A percentile compares a stretch with the other conserved stretches of the same genome.
phyloP scores from a whole-genome alignment of 1,140 invertebrate genomes.

The Drosophila subobscura region DNA sequence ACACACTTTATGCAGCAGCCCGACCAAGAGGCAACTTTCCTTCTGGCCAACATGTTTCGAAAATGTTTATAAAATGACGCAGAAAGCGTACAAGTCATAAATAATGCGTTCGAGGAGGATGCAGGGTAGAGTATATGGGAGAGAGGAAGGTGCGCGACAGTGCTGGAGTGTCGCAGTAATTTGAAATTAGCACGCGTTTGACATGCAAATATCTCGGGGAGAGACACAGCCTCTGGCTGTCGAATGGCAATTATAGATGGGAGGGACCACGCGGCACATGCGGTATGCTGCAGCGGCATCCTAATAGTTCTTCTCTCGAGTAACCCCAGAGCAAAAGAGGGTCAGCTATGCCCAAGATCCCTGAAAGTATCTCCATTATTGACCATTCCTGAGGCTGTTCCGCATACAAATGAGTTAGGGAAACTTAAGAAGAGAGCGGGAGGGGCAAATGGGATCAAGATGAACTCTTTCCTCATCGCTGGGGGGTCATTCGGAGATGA shows the following conservation, averaged over 20 bases:
- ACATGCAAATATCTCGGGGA: conserved; percentile 70
- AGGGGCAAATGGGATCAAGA: conserved; percentile 9
- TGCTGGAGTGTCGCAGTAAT: conserved; percentile 70
- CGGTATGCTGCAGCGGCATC: conserved; percentile 10
- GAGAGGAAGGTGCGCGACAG: not conserved
- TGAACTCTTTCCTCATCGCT: conserved; percentile 7
- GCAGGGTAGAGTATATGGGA: not conserved
- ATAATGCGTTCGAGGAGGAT: conserved; percentile 63
- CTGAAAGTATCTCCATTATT: conserved; percentile 7
- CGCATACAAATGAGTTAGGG: conserved; percentile 18
- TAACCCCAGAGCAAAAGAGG: conserved; percentile 10
- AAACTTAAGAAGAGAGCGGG: not conserved
- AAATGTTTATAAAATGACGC: conserved; percentile 81
- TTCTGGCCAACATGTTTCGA: conserved; percentile 63
- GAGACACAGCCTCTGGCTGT: conserved; percentile 24
- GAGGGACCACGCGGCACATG: conserved; percentile 26
- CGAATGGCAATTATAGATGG: conserved; percentile 41
- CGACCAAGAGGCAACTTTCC: not conserved
- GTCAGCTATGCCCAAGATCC: conserved; percentile 4
- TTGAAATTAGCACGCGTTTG: conserved; percentile 76
- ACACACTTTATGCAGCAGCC: conserved; percentile 55
- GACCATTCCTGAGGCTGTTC: conserved; percentile 1
- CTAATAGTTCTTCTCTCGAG: not conserved
- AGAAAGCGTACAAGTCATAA: conserved; percentile 80
- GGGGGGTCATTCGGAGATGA: conserved; percentile 39